These are phyloP conservation scores for Sarcophaga rosellei DNA, from an alignment of 2,888 invertebrate genomes.

Conservation along the genomic window DNA sequence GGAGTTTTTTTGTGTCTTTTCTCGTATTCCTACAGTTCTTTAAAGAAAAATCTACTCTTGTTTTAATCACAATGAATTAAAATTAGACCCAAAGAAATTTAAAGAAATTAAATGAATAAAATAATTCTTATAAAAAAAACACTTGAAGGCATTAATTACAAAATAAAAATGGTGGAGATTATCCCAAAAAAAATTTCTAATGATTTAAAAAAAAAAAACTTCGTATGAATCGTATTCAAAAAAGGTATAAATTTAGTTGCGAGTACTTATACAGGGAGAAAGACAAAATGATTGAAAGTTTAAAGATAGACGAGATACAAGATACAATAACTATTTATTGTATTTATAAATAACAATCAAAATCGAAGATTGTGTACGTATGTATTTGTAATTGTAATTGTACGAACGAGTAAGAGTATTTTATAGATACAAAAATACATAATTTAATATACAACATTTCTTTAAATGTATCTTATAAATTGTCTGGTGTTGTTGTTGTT, in stretches of 20 bases:
- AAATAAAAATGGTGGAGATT: not conserved
- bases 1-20: too few relatives aligned
- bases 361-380: not conserved
- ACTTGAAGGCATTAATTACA: not conserved
- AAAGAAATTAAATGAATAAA: not conserved
- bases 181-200: not conserved
- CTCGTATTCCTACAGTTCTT: too few relatives aligned
- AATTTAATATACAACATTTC: not conserved
- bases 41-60: too few relatives aligned
- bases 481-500: constrained; percentile 15
- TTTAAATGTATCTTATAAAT: constrained; percentile 20
- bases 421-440: not conserved
- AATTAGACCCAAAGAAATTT: not conserved
- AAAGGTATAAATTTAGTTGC: not conserved
- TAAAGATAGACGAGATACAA: not conserved
- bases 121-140: not conserved
- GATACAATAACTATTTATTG: not conserved
- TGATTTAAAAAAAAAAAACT: not conserved
- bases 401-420: not conserved
- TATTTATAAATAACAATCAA: not conserved
- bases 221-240: not conserved
- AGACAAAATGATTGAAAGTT: not conserved
- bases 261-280: not conserved
- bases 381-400: not conserved
- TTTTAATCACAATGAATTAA: not conserved